Percentiles rank a stretch among this genome's conserved stretches.
phyloP scores from a whole-genome alignment of 2,113 vertebrate species.

The Romanogobio albipinnatus region DNA sequence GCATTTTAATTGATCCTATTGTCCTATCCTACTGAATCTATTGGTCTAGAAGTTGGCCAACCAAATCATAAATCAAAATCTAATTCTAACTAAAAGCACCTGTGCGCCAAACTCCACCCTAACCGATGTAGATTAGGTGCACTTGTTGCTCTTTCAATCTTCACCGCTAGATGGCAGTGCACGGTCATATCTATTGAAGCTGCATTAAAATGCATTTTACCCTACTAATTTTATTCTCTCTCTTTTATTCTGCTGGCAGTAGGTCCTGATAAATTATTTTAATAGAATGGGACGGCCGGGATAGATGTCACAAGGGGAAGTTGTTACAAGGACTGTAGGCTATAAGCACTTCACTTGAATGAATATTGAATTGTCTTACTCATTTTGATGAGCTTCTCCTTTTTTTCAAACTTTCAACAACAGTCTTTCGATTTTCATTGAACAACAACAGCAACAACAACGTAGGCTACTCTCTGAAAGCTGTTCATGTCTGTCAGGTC shows the following conservation, averaged over 20 bases:
- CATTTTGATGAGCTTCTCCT: too few species aligned
- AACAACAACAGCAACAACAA: not conserved
- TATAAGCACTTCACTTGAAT: not conserved
- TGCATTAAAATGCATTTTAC: not conserved
- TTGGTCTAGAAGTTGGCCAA: not conserved
- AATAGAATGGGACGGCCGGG: not conserved
- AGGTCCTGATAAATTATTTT: not conserved
- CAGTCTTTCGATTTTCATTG: not conserved
- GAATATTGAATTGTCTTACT: not conserved
- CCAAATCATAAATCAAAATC: not conserved
- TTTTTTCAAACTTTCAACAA: too few species aligned
- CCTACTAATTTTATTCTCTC: not conserved
- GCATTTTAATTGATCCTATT: not conserved
- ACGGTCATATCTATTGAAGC: not conserved
- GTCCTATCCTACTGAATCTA: not conserved
- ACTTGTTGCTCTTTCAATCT: not conserved
- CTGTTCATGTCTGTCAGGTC: not conserved
- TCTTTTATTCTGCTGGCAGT: not conserved
- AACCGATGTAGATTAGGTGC: too few species aligned
- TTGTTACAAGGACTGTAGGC: not conserved
- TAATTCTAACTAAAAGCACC: constrained; percentile 9
- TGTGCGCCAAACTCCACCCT: not conserved
- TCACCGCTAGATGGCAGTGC: not conserved
- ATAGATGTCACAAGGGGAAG: not conserved
- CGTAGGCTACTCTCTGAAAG: too few species aligned